Evolutionary conservation across 2,113 vertebrate genomes (phyloP).

Genomic region (Hydrochoerus hydrochaeris): DNA sequence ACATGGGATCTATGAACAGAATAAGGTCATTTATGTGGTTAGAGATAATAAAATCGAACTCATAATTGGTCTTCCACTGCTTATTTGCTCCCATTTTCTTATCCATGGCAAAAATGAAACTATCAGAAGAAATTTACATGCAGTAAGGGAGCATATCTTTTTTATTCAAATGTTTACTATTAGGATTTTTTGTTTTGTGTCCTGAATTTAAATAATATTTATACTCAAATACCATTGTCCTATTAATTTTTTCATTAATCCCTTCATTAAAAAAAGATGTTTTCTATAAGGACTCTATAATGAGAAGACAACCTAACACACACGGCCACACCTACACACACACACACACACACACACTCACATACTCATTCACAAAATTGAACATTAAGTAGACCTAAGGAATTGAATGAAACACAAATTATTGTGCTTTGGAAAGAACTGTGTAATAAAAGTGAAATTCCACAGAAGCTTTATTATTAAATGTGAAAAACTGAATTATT

Average conservation of each 20-base stretch:
- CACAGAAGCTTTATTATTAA: neutral
- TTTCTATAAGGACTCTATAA: neutral
- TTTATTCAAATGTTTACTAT: neutral
- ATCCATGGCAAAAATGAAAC: neutral
- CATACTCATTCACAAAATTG: neutral
- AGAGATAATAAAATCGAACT: neutral
- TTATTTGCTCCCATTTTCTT: neutral
- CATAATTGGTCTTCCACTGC: neutral
- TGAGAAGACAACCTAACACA: neutral
- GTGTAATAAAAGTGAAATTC: constrained; percentile 54
- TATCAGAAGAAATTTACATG: neutral
- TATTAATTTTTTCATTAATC: neutral
- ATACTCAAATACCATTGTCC: neutral
- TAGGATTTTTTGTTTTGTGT: neutral
- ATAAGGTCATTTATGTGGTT: neutral
- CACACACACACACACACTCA: neutral
- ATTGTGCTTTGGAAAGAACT: neutral
- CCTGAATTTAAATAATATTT: constrained; percentile 2
- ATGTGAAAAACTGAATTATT: constrained; percentile 20
- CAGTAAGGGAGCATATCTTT: neutral
- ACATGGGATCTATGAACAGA: neutral
- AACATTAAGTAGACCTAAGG: neutral
- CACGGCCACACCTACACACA: neutral
- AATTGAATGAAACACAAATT: neutral
- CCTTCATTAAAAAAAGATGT: neutral